phyloP scores from a whole-genome alignment of 2,113 vertebrate genomes.

The Xenopus laevis region DNA sequence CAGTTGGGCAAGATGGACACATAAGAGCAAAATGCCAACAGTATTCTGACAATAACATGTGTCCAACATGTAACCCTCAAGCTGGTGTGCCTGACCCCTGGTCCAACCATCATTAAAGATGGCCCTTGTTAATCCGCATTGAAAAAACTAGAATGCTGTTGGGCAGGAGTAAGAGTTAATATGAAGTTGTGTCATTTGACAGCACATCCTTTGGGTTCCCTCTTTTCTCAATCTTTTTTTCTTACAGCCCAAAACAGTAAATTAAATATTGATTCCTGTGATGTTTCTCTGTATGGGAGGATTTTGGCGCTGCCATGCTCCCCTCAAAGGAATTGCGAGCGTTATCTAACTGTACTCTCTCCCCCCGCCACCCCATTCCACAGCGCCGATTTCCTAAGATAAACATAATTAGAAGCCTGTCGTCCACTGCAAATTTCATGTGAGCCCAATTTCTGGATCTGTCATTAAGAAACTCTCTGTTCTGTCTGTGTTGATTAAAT shows the following conservation, averaged over 20 bases:
- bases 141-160: too few species aligned
- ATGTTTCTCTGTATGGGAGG: not conserved
- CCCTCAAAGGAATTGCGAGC: not conserved
- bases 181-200: too few species aligned
- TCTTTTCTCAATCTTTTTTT: too few species aligned
- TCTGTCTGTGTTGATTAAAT: slow-evolving; percentile 40
- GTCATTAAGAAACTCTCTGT: slow-evolving; percentile 36
- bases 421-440: slow-evolving; percentile 72
- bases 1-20: too few species aligned
- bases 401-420: slow-evolving; percentile 84
- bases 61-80: too few species aligned
- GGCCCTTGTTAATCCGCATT: too few species aligned
- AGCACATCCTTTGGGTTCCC: too few species aligned
- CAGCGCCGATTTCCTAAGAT: slow-evolving; percentile 21
- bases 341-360: slow-evolving; percentile 38
- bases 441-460: slow-evolving; percentile 77
- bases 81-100: too few species aligned
- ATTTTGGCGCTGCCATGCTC: not conserved
- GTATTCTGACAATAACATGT: too few species aligned
- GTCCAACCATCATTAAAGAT: too few species aligned
- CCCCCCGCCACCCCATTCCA: slow-evolving; percentile 43
- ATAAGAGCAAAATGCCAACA: too few species aligned
- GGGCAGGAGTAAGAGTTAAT: too few species aligned
- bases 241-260: not conserved
- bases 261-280: not conserved